Conservation (phyloP, 2,113 vertebrate genomes). For the Equus przewalskii region DNA sequence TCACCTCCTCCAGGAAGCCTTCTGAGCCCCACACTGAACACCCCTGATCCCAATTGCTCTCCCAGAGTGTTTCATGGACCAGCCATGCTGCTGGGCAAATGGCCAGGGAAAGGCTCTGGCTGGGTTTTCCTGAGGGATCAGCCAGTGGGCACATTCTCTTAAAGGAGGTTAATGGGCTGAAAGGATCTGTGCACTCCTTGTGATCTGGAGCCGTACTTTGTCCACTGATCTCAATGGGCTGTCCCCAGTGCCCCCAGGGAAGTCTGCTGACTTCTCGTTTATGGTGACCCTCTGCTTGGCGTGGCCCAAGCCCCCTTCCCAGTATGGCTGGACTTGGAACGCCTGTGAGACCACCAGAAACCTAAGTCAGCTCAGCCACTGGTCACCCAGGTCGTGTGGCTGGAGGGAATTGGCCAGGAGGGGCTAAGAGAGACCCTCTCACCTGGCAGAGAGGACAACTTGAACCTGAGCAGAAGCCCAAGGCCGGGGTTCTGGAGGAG, state of each 20-base stretch:
- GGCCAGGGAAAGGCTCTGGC: not conserved
- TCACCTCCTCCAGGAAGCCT: not conserved
- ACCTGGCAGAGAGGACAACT: not conserved
- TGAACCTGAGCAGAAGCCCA: not conserved
- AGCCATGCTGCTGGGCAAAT: not conserved
- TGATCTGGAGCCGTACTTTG: not conserved
- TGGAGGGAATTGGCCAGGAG: not conserved
- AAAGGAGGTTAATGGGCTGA: not conserved
- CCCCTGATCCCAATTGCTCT: not conserved
- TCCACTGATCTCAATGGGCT: not conserved
- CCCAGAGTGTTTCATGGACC: not conserved
- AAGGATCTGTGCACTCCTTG: not conserved
- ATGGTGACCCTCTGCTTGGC: not conserved
- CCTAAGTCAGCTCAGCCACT: not conserved
- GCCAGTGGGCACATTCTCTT: not conserved
- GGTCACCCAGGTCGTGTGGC: not conserved
- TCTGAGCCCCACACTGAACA: not conserved
- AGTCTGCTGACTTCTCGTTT: not conserved
- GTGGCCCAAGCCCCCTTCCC: not conserved
- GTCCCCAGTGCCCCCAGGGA: not conserved
- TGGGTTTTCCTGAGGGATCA: not conserved
- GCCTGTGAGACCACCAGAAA: not conserved
- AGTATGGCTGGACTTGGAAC: not conserved
- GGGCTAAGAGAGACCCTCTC: not conserved
- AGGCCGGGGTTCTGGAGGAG: not conserved